Conservation (phyloP, 2,113 vertebrate species). For the Onychorhynchus coronatus region DNA sequence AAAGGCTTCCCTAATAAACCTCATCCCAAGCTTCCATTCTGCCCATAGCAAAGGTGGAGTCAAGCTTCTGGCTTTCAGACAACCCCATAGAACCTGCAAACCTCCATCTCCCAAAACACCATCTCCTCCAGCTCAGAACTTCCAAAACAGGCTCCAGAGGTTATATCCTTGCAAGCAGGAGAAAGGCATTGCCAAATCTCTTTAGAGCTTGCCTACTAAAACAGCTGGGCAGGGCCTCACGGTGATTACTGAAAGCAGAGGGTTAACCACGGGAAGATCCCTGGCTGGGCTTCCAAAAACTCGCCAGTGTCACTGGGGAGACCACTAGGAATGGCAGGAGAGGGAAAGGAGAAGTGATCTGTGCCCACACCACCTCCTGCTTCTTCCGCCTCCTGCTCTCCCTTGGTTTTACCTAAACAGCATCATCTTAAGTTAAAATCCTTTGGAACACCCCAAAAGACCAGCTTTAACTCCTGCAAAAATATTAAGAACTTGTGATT, state of each 20-base stretch:
- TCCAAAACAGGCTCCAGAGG: background rate
- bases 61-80: background rate
- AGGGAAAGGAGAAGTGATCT: background rate
- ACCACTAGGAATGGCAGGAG: background rate
- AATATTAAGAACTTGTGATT: accelerated
- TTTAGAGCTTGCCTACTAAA: background rate
- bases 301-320: background rate
- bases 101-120: background rate
- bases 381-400: background rate
- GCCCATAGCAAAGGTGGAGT: background rate
- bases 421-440: background rate
- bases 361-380: accelerated
- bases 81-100: background rate
- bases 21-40: background rate
- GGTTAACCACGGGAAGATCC: background rate
- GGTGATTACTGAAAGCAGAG: background rate
- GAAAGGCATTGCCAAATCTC: background rate
- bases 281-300: background rate
- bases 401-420: background rate
- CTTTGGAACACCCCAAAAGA: background rate
- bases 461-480: background rate
- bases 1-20: background rate
- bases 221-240: background rate
- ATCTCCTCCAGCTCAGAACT: background rate
- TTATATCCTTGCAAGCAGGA: background rate